These are phyloP conservation scores for Platygyra sinensis DNA, from an alignment of 64 coral and sea anemone genomes.

Conservation along the genomic window DNA sequence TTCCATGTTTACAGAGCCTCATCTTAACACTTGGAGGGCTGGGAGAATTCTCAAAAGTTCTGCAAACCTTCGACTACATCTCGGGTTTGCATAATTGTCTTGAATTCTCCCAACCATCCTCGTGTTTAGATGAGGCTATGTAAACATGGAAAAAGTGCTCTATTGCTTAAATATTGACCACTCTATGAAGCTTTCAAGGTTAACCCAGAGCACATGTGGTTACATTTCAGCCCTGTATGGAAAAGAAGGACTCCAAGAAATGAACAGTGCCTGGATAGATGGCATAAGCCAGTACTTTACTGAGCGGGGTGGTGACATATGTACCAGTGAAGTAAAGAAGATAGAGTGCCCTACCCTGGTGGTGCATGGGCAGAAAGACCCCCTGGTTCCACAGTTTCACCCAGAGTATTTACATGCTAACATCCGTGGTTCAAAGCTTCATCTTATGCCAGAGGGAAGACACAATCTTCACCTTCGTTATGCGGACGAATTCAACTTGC, in stretches of 20 bases:
- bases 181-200: too few relatives aligned
- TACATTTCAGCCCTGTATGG: constrained; percentile 78
- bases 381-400: constrained; percentile 78
- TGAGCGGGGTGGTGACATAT: constrained; percentile 77
- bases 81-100: too few relatives aligned
- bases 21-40: too few relatives aligned
- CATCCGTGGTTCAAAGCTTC: constrained; percentile 67
- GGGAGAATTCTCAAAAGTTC: too few relatives aligned
- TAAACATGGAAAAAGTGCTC: too few relatives aligned
- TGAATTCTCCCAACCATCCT: too few relatives aligned
- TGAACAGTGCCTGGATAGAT: constrained; percentile 79
- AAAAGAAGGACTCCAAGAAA: constrained; percentile 74
- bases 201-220: background rate
- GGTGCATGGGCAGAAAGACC: constrained; percentile 91
- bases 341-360: constrained; percentile 84
- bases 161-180: too few relatives aligned
- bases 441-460: constrained; percentile 84
- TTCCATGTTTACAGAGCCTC: too few relatives aligned
- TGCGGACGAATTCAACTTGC: constrained; percentile 84
- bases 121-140: too few relatives aligned
- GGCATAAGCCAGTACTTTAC: constrained; percentile 65
- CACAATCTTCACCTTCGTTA: constrained; percentile 88
- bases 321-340: constrained; percentile 55
- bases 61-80: too few relatives aligned
- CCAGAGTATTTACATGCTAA: constrained; percentile 76